Base-by-base conservation (phyloP, 1,140 invertebrate genomes). In the Nephotettix cincticeps region DNA sequence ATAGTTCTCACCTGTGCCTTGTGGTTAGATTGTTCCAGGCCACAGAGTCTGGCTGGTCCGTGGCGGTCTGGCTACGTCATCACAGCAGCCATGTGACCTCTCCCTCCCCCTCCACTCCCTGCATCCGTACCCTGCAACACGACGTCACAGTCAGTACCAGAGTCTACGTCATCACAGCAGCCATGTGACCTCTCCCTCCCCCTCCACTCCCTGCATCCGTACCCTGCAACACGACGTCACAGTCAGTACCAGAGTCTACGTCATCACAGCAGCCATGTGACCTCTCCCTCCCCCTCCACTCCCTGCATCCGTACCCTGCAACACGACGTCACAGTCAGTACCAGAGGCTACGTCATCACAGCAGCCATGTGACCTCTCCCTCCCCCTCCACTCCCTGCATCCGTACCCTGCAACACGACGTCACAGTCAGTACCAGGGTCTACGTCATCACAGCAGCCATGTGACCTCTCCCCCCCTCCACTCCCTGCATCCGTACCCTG, bases 31-130 rank as follows among this genome's bases (percentile, higher is more conserved):
- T 43, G 25, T 28, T 67, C 64, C 64, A 67, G 25, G 64, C 32
- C 64, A 45, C 40, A 19, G 32, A 27, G 64, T 67, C 64, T 23
- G 23, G 19, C 32, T 67, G 64, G 13, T 67, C 64, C 64, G 64
- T 67, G 64, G 40, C 21, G 32, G 30, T 17, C 9, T 21, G 4
- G 28, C 64, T 43, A 45, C 64, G 21, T 67, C 64, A 67, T 45
- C 32, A 27, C 64, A 43, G 32, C 17, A 9, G 30, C 32, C 32
- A 19, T 40, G 14, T 25, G 17, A 14, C 23, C n/a, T 17, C 32
- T 4, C 25, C 40, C 21, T 19, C 64, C 1, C 17, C 64, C 32
- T 25, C 64, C 13, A n/a, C 64, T 30, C 21, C 40, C 40, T 17
- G 11, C 64, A 27, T 67, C 1, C 17, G 23, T 25, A 6, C 6